These are phyloP conservation scores for Leptinotarsa defecta DNA, from an alignment of 1,140 invertebrate species.

Conservation along the genomic window DNA sequence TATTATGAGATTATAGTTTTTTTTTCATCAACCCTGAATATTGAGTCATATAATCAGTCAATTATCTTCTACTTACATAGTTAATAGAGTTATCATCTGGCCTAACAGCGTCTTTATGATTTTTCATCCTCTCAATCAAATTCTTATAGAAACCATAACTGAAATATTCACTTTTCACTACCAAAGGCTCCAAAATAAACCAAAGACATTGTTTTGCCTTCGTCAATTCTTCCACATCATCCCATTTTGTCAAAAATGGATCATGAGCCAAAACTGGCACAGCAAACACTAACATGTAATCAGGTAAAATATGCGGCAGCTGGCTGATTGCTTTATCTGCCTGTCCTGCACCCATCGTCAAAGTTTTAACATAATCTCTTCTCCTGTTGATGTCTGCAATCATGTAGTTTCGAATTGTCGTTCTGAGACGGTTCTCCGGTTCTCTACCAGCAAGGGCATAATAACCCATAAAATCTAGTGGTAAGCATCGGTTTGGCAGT, in stretches of 20 bases:
- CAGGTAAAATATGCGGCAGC: conserved; percentile 86
- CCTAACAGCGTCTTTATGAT: conserved; percentile 86
- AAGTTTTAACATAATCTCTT: conserved; percentile 87
- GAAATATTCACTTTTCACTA: conserved; percentile 91
- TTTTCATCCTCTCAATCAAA: conserved; percentile 89
- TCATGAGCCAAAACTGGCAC: conserved; percentile 92
- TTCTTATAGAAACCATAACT: conserved; percentile 96
- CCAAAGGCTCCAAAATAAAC: conserved; percentile 92
- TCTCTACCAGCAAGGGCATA: conserved; percentile 88
- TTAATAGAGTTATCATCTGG: conserved; percentile 81
- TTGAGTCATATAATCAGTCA: conserved; percentile 3
- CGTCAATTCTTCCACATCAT: conserved; percentile 76
- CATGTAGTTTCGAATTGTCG: conserved; percentile 67
- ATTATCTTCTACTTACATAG: conserved; percentile 65
- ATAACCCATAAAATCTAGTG: conserved; percentile 96
- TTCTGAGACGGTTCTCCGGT: conserved; percentile 66
- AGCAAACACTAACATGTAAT: conserved; percentile 95
- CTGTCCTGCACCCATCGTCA: conserved; percentile 62
- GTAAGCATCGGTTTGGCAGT: conserved; percentile 86
- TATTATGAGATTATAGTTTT: not conserved
- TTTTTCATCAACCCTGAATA: not conserved
- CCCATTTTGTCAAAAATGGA: conserved; percentile 73
- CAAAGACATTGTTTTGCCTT: conserved; percentile 84
- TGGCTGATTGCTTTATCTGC: conserved; percentile 72
- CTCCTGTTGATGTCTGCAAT: conserved; percentile 85